Evolutionary conservation across 2,888 invertebrate species (phyloP), one percentile per base, ranked within the genome.

Genomic region (Oxytorus armatus): DNA sequence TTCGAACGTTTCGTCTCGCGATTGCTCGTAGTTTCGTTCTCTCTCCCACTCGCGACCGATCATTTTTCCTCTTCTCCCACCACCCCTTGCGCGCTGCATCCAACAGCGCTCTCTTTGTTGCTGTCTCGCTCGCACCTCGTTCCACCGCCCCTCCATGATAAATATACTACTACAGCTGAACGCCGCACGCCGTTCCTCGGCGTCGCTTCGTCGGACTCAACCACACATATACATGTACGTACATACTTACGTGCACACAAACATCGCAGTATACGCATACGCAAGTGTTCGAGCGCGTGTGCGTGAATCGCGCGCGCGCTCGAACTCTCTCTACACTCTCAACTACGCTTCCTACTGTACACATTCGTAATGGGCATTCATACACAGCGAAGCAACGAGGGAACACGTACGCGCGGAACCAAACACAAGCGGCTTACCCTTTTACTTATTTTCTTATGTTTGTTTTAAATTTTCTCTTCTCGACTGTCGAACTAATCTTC

Each of bases 191-290:
- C 44, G 66, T 74, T 70, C 39, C 70, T 53, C 66, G 74, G 77
- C 76, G 83, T 79, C 82, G 69, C 79, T 83, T 81, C 79, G 69
- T 82, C 83, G 73, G n/a, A 69, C 73, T 65, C 61, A 77, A 63
- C 63, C 18, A 7, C 14, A 44, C 51, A 33, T 47, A 49, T 23
- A 47, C 47, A 55, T 44, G 49, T 47, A 36, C 53, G 7, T 3
- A 25, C 66, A 66, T 39, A 44, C 21, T 8, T 14, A 36, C 57
- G 25, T 42, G 16, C 25, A 47, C n/a, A 47, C 47, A 18, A 29
- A 33, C 25, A n/a, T n/a, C n/a, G 14, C 53, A 39, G 14, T 65
- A 21, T 42, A 14, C 74, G 55, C 18, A 33, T 16, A 33, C 44
- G 33, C 25, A 69, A 49, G 65, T 47, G 76, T 61, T 76, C 79